These are phyloP conservation scores for Drosophila aff. DNA, from an alignment of 1,140 invertebrate species.

Conservation along the genomic window DNA sequence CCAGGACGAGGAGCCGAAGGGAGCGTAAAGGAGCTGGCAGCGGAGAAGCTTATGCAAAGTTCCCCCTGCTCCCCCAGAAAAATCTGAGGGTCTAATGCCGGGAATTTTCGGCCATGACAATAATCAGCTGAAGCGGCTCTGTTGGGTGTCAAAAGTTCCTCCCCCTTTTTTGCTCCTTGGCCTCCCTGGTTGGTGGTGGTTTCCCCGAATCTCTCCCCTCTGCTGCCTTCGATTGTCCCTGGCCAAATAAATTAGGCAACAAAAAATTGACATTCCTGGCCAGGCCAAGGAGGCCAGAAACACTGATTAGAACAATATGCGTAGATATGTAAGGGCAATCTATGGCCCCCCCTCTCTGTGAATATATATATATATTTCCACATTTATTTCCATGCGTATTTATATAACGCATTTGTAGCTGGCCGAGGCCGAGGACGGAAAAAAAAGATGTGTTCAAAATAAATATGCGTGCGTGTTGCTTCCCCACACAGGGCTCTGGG, in stretches of 20 bases:
- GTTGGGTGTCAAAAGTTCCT: conserved; percentile 73
- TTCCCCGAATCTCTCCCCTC: background rate
- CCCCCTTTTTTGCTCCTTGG: conserved; percentile 3
- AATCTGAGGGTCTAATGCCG: conserved; percentile 18
- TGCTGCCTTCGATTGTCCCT: conserved; percentile 16
- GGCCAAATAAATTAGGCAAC: conserved; percentile 78
- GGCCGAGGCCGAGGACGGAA: conserved; percentile 18
- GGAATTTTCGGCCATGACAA: conserved; percentile 64
- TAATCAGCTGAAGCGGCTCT: conserved; percentile 73
- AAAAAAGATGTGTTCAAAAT: conserved; percentile 79
- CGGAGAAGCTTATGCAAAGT: conserved; percentile 63
- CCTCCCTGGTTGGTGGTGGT: conserved; percentile 34
- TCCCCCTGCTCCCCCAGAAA: conserved; percentile 7
- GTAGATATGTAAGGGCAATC: conserved; percentile 73
- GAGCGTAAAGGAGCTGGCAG: background rate
- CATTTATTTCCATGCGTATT: conserved; percentile 51
- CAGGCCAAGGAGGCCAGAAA: conserved; percentile 56
- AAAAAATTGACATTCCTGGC: conserved; percentile 76
- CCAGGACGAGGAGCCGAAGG: conserved; percentile 18
- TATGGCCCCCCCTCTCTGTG: conserved; percentile 26
- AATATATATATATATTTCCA: conserved; percentile 10
- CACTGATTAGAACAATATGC: conserved; percentile 82
- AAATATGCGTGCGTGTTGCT: conserved; percentile 83
- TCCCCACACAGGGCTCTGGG: conserved; percentile 52
- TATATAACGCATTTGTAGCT: conserved; percentile 67